Evolutionary conservation across 1,140 invertebrate genomes (phyloP).

Genomic region (Papilio polyxenes): DNA sequence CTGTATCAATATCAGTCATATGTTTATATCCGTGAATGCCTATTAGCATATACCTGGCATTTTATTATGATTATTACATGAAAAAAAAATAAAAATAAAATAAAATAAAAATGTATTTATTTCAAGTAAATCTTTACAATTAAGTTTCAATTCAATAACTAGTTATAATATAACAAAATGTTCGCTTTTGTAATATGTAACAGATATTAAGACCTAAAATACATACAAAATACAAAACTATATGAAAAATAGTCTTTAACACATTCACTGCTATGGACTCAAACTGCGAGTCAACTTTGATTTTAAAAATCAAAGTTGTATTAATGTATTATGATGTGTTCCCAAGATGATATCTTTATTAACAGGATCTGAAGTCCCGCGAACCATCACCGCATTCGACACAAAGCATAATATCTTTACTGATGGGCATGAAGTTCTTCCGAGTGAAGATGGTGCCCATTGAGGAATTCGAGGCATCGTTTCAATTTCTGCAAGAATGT

Average conservation of each 20-base stretch:
- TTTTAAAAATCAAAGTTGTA: too few relatives aligned
- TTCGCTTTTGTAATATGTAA: not conserved
- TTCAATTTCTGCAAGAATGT: slow-evolving; percentile 99
- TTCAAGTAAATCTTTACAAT: too few relatives aligned
- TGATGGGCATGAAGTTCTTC: slow-evolving; percentile 99
- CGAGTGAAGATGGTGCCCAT: slow-evolving; percentile 97
- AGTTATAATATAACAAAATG: not conserved
- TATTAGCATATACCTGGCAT: not conserved
- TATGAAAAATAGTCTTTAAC: too few relatives aligned
- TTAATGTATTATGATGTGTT: too few relatives aligned
- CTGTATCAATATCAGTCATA: not conserved
- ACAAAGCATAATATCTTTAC: slow-evolving; percentile 96
- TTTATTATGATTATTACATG: not conserved
- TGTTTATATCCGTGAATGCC: not conserved
- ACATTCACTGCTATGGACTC: too few relatives aligned
- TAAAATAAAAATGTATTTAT: too few relatives aligned
- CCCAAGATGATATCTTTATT: not conserved
- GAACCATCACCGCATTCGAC: slow-evolving; percentile 94
- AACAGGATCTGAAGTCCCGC: slow-evolving; percentile 83
- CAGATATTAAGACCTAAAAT: not conserved
- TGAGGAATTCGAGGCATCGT: slow-evolving; percentile 99
- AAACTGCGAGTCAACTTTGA: too few relatives aligned
- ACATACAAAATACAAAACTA: not conserved
- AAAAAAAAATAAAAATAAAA: too few relatives aligned
- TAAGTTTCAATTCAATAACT: not conserved